Conservation (phyloP, 2,113 vertebrate genomes). For the Hirundichthys speculiger region DNA sequence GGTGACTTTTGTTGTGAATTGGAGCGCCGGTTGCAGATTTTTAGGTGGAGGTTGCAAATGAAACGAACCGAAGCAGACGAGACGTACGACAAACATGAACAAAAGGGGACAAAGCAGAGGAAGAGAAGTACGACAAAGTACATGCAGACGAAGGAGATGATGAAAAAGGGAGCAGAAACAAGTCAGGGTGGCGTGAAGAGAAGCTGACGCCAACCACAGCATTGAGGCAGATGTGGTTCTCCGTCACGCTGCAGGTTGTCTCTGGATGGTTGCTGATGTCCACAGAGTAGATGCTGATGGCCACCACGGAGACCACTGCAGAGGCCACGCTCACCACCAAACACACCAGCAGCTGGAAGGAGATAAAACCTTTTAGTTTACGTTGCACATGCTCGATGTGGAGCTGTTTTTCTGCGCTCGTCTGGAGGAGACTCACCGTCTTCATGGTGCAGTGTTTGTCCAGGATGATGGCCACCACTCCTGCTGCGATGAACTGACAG, state of each 20-base stretch:
- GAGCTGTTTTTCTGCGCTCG: not conserved
- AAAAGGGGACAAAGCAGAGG: not conserved
- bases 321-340: conserved; percentile 41
- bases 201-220: conserved; percentile 33
- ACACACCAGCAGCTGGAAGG: conserved; percentile 61
- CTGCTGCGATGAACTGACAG: conserved; percentile 74
- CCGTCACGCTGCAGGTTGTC: not conserved
- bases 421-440: conserved; percentile 65
- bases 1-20: too few species aligned
- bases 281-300: conserved; percentile 70
- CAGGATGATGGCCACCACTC: conserved; percentile 61
- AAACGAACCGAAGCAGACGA: too few species aligned
- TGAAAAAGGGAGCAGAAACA: too few species aligned
- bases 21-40: too few species aligned
- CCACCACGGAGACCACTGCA: conserved; percentile 59
- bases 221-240: not conserved
- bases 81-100: too few species aligned
- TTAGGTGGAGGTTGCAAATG: too few species aligned
- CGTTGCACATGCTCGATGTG: not conserved
- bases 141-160: too few species aligned
- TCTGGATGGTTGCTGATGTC: conserved; percentile 58
- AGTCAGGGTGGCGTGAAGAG: too few species aligned
- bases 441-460: conserved; percentile 69
- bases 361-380: too few species aligned
- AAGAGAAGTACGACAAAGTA: not conserved